These are phyloP conservation scores for Tragelaphus strepsiceros DNA, from an alignment of 2,113 vertebrate genomes.

Conservation along the genomic window DNA sequence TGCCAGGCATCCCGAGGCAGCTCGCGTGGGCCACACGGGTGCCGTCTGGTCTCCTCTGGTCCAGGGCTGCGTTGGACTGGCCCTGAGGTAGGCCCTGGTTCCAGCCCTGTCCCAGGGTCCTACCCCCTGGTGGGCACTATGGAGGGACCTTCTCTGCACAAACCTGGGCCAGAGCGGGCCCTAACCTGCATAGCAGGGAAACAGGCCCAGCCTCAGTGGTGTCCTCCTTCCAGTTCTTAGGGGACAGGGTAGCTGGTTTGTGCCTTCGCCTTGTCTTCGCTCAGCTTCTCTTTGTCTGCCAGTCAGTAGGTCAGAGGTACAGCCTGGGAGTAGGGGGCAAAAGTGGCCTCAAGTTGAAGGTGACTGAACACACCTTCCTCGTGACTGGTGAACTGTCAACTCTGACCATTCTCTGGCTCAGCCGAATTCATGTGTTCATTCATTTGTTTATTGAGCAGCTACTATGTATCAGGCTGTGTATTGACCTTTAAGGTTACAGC, in stretches of 20 bases:
- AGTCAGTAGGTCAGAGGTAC: background rate
- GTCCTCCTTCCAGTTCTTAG: background rate
- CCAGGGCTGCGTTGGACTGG: background rate
- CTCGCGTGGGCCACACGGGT: fast-evolving
- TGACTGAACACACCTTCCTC: background rate
- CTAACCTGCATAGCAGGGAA: background rate
- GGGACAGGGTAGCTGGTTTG: background rate
- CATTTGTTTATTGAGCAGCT: background rate
- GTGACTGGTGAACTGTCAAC: background rate
- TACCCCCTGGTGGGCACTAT: no score
- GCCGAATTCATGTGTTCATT: background rate
- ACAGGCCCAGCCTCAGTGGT: background rate
- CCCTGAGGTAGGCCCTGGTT: background rate
- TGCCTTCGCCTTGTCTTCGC: background rate
- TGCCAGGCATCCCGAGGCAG: background rate
- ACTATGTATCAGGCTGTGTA: background rate
- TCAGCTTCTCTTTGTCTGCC: background rate
- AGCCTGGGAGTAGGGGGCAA: background rate
- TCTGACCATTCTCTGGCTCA: background rate
- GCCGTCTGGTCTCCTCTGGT: fast-evolving
- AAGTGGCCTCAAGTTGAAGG: background rate
- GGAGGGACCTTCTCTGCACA: background rate
- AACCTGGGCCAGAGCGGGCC: background rate
- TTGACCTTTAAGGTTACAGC: background rate
- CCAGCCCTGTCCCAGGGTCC: background rate